Conservation (phyloP, 2,888 invertebrate species). For the Diarsia dahlii region DNA sequence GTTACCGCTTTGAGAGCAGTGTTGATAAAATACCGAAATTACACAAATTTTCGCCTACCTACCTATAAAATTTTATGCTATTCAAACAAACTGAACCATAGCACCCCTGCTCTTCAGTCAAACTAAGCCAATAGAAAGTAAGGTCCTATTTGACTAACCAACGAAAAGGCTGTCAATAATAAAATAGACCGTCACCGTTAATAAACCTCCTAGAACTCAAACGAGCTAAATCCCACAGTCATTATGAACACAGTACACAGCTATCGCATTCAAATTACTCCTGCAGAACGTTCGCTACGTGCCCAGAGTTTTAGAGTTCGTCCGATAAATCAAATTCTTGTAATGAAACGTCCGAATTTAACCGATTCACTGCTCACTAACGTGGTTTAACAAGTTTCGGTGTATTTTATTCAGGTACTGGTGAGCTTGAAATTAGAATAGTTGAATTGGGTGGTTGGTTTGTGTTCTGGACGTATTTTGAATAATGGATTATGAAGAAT, state of each 20-base stretch:
- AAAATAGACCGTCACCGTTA: conserved; percentile 16
- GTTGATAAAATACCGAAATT: background rate
- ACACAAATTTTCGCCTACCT: background rate
- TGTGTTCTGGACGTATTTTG: background rate
- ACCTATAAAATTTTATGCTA: too few species aligned
- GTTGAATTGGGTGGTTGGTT: conserved; percentile 40
- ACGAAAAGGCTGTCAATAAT: background rate
- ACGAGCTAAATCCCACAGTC: conserved; percentile 28
- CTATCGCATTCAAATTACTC: conserved; percentile 68
- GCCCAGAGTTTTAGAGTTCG: conserved; percentile 77
- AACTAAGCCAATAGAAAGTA: background rate
- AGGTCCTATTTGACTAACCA: background rate
- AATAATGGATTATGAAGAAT: conserved; percentile 2
- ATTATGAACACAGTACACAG: conserved; percentile 55
- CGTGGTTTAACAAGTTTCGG: conserved; percentile 71
- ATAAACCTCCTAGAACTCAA: conserved; percentile 39
- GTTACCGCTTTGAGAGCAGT: background rate
- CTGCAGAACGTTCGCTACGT: conserved; percentile 68
- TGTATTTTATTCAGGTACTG: conserved; percentile 60
- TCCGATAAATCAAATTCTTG: conserved; percentile 87
- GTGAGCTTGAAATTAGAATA: conserved; percentile 53
- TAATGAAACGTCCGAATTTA: conserved; percentile 85
- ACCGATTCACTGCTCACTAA: conserved; percentile 71
- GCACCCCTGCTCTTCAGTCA: too few species aligned
- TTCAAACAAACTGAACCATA: background rate